Percentiles rank a stretch among this genome's conserved stretches.
Conservation (phyloP, 2,888 invertebrate genomes). For the Oscheius sp. region DNA sequence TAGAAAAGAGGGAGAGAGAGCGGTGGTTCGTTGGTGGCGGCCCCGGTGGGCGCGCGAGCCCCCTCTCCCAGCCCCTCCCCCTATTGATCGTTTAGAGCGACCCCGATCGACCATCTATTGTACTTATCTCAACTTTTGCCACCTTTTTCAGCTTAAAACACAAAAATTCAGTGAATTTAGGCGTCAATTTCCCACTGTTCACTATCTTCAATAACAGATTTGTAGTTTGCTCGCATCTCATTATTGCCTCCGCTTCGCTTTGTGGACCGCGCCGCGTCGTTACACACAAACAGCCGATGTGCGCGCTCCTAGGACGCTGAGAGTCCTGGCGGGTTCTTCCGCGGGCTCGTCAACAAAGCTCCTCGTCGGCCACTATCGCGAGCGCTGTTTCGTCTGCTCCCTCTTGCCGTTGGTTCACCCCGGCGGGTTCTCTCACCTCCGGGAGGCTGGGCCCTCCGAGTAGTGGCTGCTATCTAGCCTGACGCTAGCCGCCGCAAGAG, state of each 20-base stretch:
- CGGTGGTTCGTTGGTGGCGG: constrained; percentile 35
- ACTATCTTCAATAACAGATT: constrained; percentile 38
- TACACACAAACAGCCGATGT: constrained; percentile 24
- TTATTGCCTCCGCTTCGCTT: constrained; percentile 27
- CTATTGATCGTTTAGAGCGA: constrained; percentile 24
- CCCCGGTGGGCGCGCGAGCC: constrained; percentile 33
- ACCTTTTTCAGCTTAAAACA: neutral
- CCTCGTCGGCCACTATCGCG: constrained; percentile 23
- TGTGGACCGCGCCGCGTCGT: constrained; percentile 26
- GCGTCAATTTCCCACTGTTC: constrained; percentile 12
- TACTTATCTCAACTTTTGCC: neutral
- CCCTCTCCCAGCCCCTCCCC: constrained; percentile 22
- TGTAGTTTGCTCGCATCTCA: constrained; percentile 38
- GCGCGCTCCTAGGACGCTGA: constrained; percentile 22
- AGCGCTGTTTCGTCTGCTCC: constrained; percentile 21
- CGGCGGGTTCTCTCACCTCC: constrained; percentile 10
- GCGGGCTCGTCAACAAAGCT: constrained; percentile 29
- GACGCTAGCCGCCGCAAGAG: constrained; percentile 17
- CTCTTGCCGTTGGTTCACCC: neutral
- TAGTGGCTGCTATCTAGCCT: neutral
- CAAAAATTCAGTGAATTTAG: neutral
- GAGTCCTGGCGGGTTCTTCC: constrained; percentile 21
- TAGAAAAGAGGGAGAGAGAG: constrained; percentile 26
- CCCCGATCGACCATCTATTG: constrained; percentile 23
- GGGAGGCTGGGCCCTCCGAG: neutral